Percentiles rank a stretch among this genome's conserved stretches.
These are phyloP conservation scores for Probaryconus sp. DNA, from an alignment of 1,140 invertebrate species.

Conservation along the genomic window DNA sequence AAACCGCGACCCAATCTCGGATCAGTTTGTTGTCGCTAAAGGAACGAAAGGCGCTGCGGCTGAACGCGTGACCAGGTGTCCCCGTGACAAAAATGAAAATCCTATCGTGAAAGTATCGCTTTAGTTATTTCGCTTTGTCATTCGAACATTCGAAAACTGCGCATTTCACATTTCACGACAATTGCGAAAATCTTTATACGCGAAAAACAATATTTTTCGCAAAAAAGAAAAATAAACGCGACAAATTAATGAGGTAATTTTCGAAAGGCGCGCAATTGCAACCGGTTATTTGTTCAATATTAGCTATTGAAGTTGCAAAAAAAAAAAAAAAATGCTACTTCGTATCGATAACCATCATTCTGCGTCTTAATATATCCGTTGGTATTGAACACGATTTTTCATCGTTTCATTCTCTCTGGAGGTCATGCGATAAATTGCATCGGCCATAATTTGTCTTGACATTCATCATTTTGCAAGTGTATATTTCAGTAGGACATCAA, in stretches of 20 bases:
- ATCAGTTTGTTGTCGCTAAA: conserved; percentile 49
- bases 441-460: conserved; percentile 47
- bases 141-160: conserved; percentile 3
- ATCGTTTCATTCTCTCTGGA: conserved; percentile 18
- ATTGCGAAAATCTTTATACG: too few species aligned
- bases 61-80: conserved; percentile 64
- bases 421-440: conserved; percentile 37
- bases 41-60: conserved; percentile 33
- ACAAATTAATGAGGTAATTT: too few species aligned
- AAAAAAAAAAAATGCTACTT: too few species aligned
- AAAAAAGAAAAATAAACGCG: too few species aligned
- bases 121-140: conserved; percentile 31
- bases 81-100: conserved; percentile 43
- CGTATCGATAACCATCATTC: not conserved
- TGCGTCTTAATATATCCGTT: conserved; percentile 9
- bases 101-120: conserved; percentile 34
- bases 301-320: too few species aligned
- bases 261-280: too few species aligned
- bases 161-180: too few species aligned
- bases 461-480: conserved; percentile 43
- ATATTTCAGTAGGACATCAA: conserved; percentile 41
- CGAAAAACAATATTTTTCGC: too few species aligned
- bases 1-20: conserved; percentile 42
- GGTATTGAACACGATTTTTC: conserved; percentile 13
- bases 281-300: too few species aligned